phyloP scores from a whole-genome alignment of 2,888 invertebrate genomes.

The Lobophora halterata region DNA sequence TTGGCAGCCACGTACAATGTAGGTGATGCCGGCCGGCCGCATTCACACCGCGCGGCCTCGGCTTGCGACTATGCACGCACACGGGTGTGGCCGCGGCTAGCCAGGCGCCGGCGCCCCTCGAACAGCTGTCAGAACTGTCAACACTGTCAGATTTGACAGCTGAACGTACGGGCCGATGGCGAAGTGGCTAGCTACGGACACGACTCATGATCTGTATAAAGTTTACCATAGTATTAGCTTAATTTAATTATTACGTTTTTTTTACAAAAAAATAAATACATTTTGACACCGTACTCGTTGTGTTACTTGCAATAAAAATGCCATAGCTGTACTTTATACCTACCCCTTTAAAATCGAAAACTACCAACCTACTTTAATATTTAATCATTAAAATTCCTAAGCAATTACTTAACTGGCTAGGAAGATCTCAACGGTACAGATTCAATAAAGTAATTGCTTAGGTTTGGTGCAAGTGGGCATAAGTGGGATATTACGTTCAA shows the following conservation, averaged over 20 bases:
- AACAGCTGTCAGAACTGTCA: conserved; percentile 34
- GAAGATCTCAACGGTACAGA: too few relatives aligned
- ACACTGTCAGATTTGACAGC: conserved; percentile 33
- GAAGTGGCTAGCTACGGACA: conserved; percentile 71
- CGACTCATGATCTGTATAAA: conserved; percentile 76
- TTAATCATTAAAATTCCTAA: too few relatives aligned
- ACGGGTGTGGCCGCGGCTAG: conserved; percentile 65
- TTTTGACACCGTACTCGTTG: conserved; percentile 72
- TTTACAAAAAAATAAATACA: conserved; percentile 78
- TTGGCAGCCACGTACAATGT: conserved; percentile 74
- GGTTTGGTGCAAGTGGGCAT: too few relatives aligned
- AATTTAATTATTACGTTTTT: conserved; percentile 67
- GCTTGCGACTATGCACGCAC: conserved; percentile 79
- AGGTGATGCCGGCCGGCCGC: conserved; percentile 64
- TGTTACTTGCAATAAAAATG: conserved; percentile 32
- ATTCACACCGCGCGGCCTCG: conserved; percentile 55
- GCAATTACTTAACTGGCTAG: too few relatives aligned
- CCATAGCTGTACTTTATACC: too few relatives aligned
- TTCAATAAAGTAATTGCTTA: too few relatives aligned
- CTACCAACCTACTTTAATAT: not conserved
- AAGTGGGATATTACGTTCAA: too few relatives aligned
- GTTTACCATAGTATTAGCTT: conserved; percentile 73
- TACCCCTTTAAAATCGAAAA: not conserved
- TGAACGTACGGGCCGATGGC: conserved; percentile 33
- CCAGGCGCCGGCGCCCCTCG: conserved; percentile 54